These are phyloP conservation scores for Cosmia trapezina DNA, from an alignment of 2,888 invertebrate genomes.

Conservation along the genomic window DNA sequence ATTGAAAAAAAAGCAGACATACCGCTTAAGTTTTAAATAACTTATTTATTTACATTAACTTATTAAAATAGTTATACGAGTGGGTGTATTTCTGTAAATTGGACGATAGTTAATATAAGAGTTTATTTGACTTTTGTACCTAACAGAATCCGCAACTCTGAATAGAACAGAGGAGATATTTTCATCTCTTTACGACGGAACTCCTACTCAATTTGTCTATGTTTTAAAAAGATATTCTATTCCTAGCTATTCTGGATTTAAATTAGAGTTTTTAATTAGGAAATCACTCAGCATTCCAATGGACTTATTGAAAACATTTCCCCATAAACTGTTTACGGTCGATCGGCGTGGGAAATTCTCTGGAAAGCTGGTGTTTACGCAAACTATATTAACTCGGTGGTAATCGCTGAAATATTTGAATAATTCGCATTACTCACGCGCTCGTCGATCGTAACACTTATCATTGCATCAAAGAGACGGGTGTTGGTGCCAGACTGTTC, in stretches of 20 bases:
- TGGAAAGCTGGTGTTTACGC: conserved; percentile 68
- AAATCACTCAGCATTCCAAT: conserved; percentile 30
- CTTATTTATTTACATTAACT: conserved; percentile 12
- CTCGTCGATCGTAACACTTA: conserved; percentile 54
- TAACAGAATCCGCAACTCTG: conserved; percentile 25
- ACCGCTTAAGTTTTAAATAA: neutral
- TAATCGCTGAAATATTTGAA: conserved; percentile 72
- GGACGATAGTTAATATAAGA: conserved; percentile 17
- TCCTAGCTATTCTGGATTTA: conserved; percentile 26
- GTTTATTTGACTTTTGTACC: conserved; percentile 39
- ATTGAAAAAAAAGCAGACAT: neutral
- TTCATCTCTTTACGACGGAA: conserved; percentile 37
- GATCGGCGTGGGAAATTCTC: conserved; percentile 63
- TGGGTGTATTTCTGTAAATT: conserved; percentile 14
- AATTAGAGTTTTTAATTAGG: conserved; percentile 37
- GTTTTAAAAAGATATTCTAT: conserved; percentile 49
- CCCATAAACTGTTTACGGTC: conserved; percentile 40
- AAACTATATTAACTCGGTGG: conserved; percentile 65
- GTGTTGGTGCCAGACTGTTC: conserved; percentile 46
- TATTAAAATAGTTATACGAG: conserved; percentile 3
- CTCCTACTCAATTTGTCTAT: conserved; percentile 40
- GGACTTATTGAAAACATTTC: conserved; percentile 57
- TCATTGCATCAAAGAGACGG: conserved; percentile 45
- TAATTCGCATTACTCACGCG: conserved; percentile 68
- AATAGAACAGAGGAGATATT: conserved; percentile 25